Percentiles rank a stretch among this genome's conserved stretches.
These are phyloP conservation scores for Silurus aristotelis DNA, from an alignment of 2,797 vertebrate species.

Conservation along the genomic window DNA sequence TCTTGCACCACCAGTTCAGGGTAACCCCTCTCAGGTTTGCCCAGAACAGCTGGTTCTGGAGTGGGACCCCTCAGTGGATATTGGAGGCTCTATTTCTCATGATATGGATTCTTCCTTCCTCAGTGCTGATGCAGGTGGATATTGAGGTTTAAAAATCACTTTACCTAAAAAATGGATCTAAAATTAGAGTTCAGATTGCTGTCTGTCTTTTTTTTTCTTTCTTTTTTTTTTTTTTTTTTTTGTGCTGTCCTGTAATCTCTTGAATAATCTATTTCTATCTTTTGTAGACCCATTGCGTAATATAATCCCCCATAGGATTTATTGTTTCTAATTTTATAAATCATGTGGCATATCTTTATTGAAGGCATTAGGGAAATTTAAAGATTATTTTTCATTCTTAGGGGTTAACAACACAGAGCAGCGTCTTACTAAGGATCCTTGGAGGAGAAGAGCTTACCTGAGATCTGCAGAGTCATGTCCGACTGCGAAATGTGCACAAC, in stretches of 20 bases:
- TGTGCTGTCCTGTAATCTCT: background rate
- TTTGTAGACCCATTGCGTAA: conserved; percentile 6
- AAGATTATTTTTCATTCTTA: conserved; percentile 28
- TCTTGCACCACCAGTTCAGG: conserved; percentile 25
- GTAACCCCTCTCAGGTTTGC: conserved; percentile 42
- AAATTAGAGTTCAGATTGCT: background rate
- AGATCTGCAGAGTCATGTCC: background rate
- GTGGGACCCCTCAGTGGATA: conserved; percentile 86
- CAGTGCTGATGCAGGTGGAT: conserved; percentile 63
- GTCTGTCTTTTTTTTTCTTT: background rate
- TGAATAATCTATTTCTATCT: background rate
- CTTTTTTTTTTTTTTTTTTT: background rate
- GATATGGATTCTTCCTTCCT: conserved; percentile 73
- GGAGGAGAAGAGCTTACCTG: conserved; percentile 38
- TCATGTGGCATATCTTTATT: conserved; percentile 10
- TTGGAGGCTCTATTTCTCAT: conserved; percentile 74
- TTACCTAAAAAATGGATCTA: background rate
- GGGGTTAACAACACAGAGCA: conserved; percentile 33
- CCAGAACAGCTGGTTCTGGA: conserved; percentile 75
- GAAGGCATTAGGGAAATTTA: conserved; percentile 12
- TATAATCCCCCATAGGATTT: conserved; percentile 21
- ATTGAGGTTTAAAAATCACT: background rate
- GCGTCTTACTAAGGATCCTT: conserved; percentile 28
- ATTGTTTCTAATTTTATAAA: conserved; percentile 25
- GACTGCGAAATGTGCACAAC: background rate